Evolutionary conservation across 2,888 invertebrate genomes (phyloP).

Genomic region (Pherbina coryleti): DNA sequence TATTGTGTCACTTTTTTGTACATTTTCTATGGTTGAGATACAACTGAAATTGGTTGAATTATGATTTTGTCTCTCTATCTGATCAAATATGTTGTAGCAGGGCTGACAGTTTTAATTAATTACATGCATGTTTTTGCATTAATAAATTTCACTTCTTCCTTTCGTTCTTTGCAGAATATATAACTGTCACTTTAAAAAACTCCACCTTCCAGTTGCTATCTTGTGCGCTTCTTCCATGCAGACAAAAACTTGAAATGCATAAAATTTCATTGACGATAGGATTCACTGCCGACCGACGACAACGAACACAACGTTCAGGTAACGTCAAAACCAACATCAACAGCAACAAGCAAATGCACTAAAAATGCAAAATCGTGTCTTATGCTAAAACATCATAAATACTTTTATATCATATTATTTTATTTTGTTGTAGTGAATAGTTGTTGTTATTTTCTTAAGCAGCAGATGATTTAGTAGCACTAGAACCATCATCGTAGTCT

Average conservation of each 20-base stretch:
- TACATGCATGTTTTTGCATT: too few species aligned
- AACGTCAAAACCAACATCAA: not conserved
- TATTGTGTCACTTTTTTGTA: too few species aligned
- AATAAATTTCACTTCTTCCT: too few species aligned
- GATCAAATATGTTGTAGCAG: too few species aligned
- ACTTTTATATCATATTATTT: not conserved
- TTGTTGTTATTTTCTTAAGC: not conserved
- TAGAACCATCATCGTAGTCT: not conserved
- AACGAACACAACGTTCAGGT: not conserved
- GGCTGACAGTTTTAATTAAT: too few species aligned
- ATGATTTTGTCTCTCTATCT: too few species aligned
- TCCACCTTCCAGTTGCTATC: not conserved
- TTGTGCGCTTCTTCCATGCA: not conserved
- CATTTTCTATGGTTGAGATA: too few species aligned
- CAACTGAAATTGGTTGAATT: too few species aligned
- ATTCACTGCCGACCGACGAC: not conserved
- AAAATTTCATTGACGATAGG: not conserved
- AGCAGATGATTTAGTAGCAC: slow-evolving; percentile 7
- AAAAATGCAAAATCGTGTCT: slow-evolving; percentile 7
- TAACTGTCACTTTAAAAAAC: too few species aligned
- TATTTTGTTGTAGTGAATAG: not conserved
- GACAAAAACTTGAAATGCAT: not conserved
- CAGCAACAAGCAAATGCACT: not conserved
- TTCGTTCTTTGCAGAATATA: too few species aligned
- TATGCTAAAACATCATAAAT: not conserved